Conservation (phyloP, 2,888 invertebrate species). For the Catocala fraxini region DNA sequence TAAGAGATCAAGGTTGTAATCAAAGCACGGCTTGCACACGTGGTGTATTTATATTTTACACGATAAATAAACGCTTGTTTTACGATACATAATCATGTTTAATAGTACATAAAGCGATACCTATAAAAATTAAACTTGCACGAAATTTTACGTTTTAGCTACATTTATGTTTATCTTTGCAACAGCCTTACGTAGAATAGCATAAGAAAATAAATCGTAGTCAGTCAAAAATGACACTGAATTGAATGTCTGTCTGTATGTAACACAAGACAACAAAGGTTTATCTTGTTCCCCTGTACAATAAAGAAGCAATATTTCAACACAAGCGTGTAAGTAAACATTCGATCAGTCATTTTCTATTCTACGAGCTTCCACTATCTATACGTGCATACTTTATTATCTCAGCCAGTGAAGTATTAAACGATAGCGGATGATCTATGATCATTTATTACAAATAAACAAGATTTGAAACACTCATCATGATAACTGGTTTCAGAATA, state of each 20-base stretch:
- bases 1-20: slow-evolving; percentile 76
- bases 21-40: slow-evolving; percentile 57
- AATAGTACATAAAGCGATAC: slow-evolving; percentile 29
- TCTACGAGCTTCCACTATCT: slow-evolving; percentile 22
- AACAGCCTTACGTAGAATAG: slow-evolving; percentile 13
- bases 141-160: background rate
- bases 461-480: slow-evolving; percentile 38
- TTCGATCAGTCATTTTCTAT: slow-evolving; percentile 33
- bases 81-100: slow-evolving; percentile 34
- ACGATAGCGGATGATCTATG: slow-evolving; percentile 44
- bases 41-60: slow-evolving; percentile 57
- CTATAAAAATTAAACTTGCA: slow-evolving; percentile 14
- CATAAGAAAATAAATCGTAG: slow-evolving; percentile 10
- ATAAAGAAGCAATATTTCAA: slow-evolving; percentile 25
- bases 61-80: slow-evolving; percentile 57
- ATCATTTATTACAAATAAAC: slow-evolving; percentile 40
- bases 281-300: slow-evolving; percentile 20
- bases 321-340: slow-evolving; percentile 20
- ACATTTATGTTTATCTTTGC: slow-evolving; percentile 8
- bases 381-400: slow-evolving; percentile 37
- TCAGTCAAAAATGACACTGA: slow-evolving; percentile 7
- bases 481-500: slow-evolving; percentile 38
- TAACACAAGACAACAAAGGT: slow-evolving; percentile 9
- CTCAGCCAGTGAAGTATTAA: slow-evolving; percentile 40
- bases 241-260: slow-evolving; percentile 20